Conservation (phyloP, 1,140 invertebrate genomes). For the Anastrepha ludens region DNA sequence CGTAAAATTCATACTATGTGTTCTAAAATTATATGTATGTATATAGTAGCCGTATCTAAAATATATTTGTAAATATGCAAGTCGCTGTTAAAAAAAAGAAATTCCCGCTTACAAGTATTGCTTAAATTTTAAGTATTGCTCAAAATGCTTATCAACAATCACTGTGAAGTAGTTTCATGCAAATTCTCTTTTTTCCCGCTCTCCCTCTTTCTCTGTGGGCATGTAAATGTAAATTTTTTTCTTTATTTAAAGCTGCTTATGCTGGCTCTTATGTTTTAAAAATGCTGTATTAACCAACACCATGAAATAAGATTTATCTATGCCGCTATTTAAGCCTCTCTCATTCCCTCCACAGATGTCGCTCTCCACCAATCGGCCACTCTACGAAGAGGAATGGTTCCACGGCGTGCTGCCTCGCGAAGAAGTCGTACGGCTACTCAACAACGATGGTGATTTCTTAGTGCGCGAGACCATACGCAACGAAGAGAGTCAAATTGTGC, state of each 20-base stretch:
- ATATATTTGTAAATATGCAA: no score
- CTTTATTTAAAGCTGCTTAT: conserved; percentile 15
- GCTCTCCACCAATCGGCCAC: conserved; percentile 76
- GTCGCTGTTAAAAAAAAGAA: no score
- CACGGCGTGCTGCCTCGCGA: conserved; percentile 96
- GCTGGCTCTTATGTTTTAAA: conserved; percentile 16
- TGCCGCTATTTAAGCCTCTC: neutral
- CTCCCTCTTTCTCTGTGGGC: neutral
- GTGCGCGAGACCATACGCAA: conserved; percentile 96
- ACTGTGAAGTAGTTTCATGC: neutral
- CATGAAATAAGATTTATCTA: neutral
- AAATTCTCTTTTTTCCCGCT: neutral
- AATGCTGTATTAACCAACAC: neutral
- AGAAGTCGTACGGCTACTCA: conserved; percentile 93
- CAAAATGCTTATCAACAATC: no score
- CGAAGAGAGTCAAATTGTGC: conserved; percentile 92
- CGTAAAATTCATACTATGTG: no score
- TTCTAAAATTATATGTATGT: no score
- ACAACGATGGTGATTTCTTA: conserved; percentile 93
- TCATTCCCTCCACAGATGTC: conserved; percentile 63
- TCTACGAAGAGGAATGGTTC: conserved; percentile 97
- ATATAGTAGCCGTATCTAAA: no score
- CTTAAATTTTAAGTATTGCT: no score
- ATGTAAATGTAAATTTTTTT: neutral
- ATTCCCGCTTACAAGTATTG: no score